Conservation (phyloP, 2,113 vertebrate genomes). For the Halichoerus grypus region DNA sequence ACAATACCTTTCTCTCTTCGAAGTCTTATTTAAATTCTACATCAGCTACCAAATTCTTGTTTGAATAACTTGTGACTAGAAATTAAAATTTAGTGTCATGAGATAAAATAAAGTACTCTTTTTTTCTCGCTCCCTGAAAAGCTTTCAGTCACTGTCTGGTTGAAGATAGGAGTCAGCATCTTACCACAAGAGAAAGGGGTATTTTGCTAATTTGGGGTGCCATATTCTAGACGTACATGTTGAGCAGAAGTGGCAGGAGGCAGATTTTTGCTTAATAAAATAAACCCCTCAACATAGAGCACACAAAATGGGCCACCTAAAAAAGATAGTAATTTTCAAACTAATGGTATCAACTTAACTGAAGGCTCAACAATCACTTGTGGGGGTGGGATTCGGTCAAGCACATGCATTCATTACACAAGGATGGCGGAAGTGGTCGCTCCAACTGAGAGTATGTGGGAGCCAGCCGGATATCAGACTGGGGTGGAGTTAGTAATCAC, state of each 20-base stretch:
- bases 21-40: slow-evolving; percentile 37
- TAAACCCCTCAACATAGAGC: neutral
- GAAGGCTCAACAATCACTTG: neutral
- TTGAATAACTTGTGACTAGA: neutral
- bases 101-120: slow-evolving; percentile 5
- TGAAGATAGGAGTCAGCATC: neutral
- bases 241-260: neutral
- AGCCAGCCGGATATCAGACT: neutral
- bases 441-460: neutral
- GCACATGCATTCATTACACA: neutral
- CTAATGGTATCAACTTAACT: neutral
- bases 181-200: neutral
- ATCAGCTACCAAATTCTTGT: slow-evolving; percentile 21
- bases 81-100: neutral
- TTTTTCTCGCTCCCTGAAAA: neutral
- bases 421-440: neutral
- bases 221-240: neutral
- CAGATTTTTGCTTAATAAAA: neutral
- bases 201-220: neutral
- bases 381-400: neutral
- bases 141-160: neutral
- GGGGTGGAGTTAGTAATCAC: neutral
- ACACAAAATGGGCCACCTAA: neutral
- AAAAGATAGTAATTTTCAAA: neutral
- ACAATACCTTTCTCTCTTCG: slow-evolving; percentile 21